These are phyloP conservation scores for Danio aesculapii DNA, from an alignment of 2,797 vertebrate species.

Conservation along the genomic window DNA sequence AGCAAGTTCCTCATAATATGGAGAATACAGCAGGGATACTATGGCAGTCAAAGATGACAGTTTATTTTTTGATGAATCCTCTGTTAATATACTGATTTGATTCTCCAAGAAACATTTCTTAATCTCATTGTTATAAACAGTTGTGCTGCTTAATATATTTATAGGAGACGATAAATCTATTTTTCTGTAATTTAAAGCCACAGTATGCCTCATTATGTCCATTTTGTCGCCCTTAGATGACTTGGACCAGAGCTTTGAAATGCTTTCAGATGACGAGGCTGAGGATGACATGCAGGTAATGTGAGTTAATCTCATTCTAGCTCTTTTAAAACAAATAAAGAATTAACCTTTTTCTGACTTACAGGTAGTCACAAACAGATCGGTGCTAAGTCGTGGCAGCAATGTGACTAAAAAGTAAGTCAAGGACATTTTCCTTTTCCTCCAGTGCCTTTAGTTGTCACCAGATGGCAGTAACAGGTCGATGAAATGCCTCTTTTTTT, in stretches of 20 bases:
- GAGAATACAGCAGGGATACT: constrained; percentile 37
- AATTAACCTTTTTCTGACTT: constrained; percentile 6
- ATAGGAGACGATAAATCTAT: too few relatives aligned
- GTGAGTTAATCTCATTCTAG: not conserved
- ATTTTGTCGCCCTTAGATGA: not conserved
- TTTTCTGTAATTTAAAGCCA: not conserved
- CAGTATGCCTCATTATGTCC: not conserved
- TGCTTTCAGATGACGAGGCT: constrained; percentile 45
- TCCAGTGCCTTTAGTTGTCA: not conserved
- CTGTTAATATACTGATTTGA: too few relatives aligned
- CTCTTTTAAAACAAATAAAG: not conserved
- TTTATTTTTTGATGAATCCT: too few relatives aligned
- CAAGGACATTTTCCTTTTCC: not conserved
- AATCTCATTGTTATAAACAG: not conserved
- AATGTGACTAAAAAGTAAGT: constrained; percentile 43
- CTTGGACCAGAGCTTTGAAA: constrained; percentile 16
- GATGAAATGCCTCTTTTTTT: not conserved
- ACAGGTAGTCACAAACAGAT: not conserved
- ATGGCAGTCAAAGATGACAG: too few relatives aligned
- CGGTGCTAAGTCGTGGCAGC: not conserved
- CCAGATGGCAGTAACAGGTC: constrained; percentile 35
- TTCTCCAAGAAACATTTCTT: not conserved
- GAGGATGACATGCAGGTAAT: constrained; percentile 46
- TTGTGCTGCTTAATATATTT: not conserved
- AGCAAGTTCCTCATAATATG: constrained; percentile 12